Evolutionary conservation across 2,888 invertebrate genomes (phyloP).

Genomic region (Drosophila robusta): DNA sequence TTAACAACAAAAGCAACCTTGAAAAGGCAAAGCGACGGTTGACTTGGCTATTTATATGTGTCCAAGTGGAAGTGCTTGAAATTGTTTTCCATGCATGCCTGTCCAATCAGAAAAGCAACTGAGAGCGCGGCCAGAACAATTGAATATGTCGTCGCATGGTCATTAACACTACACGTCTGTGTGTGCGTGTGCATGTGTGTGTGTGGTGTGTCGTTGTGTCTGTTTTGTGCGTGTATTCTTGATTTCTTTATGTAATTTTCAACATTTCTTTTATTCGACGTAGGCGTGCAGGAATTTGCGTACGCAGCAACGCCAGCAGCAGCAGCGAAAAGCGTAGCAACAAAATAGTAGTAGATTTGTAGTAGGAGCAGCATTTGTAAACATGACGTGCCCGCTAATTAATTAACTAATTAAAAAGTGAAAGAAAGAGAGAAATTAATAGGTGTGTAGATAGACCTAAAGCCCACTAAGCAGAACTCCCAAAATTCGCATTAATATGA

Average conservation of each 20-base stretch:
- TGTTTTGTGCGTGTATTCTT: constrained; percentile 49
- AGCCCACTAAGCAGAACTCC: constrained; percentile 12
- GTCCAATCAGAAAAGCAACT: constrained; percentile 61
- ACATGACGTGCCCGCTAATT: constrained; percentile 55
- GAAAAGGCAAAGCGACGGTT: constrained; percentile 59
- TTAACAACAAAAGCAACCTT: constrained; percentile 75
- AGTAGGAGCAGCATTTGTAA: constrained; percentile 27
- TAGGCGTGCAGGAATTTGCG: constrained; percentile 69
- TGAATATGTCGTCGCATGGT: constrained; percentile 64
- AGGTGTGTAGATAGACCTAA: constrained; percentile 56
- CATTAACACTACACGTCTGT: constrained; percentile 51
- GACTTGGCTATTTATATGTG: constrained; percentile 63
- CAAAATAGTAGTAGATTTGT: constrained; percentile 42
- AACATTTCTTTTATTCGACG: constrained; percentile 49
- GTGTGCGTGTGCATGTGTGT: constrained; percentile 5
- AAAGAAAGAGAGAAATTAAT: constrained; percentile 38
- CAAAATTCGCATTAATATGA: constrained; percentile 57
- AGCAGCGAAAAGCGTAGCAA: constrained; percentile 49
- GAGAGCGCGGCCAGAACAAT: constrained; percentile 58
- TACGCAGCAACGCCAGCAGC: constrained; percentile 45
- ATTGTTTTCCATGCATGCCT: constrained; percentile 57
- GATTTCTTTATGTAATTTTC: constrained; percentile 52
- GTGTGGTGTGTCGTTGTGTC: constrained; percentile 36
- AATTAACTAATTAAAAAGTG: constrained; percentile 74
- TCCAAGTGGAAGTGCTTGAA: constrained; percentile 56